phyloP scores from a whole-genome alignment of 2,888 invertebrate species.

The Bibio marci region DNA sequence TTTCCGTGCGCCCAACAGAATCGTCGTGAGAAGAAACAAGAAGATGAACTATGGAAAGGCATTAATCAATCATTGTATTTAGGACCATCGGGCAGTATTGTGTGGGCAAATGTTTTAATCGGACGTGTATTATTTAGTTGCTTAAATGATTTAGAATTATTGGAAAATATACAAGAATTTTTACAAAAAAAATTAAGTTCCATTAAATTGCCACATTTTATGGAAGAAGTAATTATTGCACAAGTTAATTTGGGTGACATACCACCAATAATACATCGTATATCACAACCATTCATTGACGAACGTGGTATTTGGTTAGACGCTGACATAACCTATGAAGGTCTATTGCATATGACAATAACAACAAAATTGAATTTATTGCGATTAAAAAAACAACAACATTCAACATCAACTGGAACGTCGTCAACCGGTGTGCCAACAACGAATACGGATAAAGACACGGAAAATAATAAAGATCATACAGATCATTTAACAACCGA shows the following conservation, averaged over 20 bases:
- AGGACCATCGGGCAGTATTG: conserved; percentile 27
- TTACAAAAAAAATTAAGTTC: conserved; percentile 27
- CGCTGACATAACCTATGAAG: conserved; percentile 57
- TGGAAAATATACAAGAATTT: conserved; percentile 23
- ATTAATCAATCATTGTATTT: conserved; percentile 26
- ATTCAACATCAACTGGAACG: conserved; percentile 3
- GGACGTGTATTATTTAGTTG: conserved; percentile 25
- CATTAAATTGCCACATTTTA: conserved; percentile 54
- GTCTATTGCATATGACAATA: conserved; percentile 55
- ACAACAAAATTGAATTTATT: conserved; percentile 62
- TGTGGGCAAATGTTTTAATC: conserved; percentile 13
- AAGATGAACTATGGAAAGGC: conserved; percentile 28
- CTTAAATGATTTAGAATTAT: conserved; percentile 18
- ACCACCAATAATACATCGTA: conserved; percentile 42
- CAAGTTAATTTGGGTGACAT: conserved; percentile 51
- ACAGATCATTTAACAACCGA: background rate
- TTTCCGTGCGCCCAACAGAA: too few relatives aligned
- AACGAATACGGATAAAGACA: too few relatives aligned
- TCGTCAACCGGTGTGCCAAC: too few relatives aligned
- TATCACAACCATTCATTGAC: conserved; percentile 48
- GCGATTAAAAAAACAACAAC: conserved; percentile 20
- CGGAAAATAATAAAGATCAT: too few relatives aligned
- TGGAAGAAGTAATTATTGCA: conserved; percentile 59
- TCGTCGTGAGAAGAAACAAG: conserved; percentile 23
- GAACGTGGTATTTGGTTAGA: conserved; percentile 74